Conservation (phyloP, 2,888 invertebrate genomes). For the Drosophila lutescens region DNA sequence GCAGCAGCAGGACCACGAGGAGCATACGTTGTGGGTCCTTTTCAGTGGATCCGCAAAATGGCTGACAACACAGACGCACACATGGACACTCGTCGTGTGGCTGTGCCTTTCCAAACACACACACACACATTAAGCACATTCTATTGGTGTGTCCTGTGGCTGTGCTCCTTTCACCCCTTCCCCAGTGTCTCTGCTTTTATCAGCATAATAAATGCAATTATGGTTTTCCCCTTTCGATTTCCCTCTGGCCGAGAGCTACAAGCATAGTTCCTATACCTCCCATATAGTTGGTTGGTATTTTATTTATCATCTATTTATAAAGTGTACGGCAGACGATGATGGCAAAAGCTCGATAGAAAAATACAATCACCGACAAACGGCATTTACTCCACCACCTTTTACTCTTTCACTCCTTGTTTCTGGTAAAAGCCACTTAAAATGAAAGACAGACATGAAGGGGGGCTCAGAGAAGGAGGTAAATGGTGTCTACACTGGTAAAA, state of each 20-base stretch:
- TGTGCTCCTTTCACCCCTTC: constrained; percentile 15
- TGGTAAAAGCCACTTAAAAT: constrained; percentile 64
- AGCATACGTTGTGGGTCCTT: constrained; percentile 36
- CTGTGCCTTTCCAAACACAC: constrained; percentile 42
- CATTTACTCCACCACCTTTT: constrained; percentile 25
- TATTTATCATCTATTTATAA: constrained; percentile 64
- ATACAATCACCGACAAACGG: constrained; percentile 59
- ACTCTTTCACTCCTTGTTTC: constrained; percentile 5
- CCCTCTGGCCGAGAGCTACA: constrained; percentile 23
- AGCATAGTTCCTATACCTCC: constrained; percentile 8
- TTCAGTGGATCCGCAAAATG: constrained; percentile 62
- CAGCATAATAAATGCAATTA: constrained; percentile 82
- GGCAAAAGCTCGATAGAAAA: constrained; percentile 56
- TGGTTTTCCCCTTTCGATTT: constrained; percentile 60
- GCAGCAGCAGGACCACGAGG: constrained; percentile 11
- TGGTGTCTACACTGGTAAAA: constrained; percentile 12
- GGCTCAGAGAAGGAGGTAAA: background rate
- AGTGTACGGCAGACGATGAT: constrained; percentile 55
- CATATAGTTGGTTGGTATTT: constrained; percentile 36
- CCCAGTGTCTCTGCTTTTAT: constrained; percentile 72
- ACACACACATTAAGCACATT: no score
- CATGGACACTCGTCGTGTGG: constrained; percentile 22
- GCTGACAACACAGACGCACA: constrained; percentile 49
- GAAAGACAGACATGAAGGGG: background rate
- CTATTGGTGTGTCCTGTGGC: constrained; percentile 11